Evolutionary conservation across 2,797 vertebrate species (phyloP).

Genomic region (Craterocephalus amniculus): DNA sequence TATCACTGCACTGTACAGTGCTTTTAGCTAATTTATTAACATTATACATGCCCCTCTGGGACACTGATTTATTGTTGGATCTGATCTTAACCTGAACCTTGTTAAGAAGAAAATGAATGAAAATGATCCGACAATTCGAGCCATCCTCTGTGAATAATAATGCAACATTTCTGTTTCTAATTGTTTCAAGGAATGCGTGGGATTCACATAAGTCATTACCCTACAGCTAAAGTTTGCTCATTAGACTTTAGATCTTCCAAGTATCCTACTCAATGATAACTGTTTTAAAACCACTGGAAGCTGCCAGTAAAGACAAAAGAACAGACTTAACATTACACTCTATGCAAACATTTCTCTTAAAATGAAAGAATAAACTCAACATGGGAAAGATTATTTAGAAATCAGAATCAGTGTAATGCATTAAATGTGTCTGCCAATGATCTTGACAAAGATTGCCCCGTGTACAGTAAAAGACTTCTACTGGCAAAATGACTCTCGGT

Average conservation of each 20-base stretch:
- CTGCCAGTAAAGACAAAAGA: neutral
- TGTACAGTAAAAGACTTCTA: constrained; percentile 45
- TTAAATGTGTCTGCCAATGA: constrained; percentile 22
- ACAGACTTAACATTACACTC: neutral
- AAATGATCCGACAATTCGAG: no score
- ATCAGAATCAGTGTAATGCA: neutral
- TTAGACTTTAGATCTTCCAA: neutral
- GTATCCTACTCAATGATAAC: neutral
- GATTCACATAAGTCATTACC: neutral
- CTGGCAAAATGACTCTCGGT: constrained; percentile 45
- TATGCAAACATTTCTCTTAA: neutral
- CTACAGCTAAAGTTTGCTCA: neutral
- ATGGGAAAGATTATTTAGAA: constrained; percentile 18
- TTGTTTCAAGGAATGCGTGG: neutral
- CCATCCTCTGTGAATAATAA: neutral
- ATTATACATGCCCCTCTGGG: neutral
- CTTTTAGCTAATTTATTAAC: neutral
- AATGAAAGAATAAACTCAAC: neutral
- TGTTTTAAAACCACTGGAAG: neutral
- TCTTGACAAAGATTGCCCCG: constrained; percentile 32
- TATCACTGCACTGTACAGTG: neutral
- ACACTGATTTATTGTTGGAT: neutral
- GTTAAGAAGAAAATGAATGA: no score
- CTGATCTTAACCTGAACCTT: no score
- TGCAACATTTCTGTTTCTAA: neutral